Evolutionary conservation across 2,888 invertebrate genomes (phyloP), one percentile per base, ranked within the genome.

Genomic region (Buathra laborator): DNA sequence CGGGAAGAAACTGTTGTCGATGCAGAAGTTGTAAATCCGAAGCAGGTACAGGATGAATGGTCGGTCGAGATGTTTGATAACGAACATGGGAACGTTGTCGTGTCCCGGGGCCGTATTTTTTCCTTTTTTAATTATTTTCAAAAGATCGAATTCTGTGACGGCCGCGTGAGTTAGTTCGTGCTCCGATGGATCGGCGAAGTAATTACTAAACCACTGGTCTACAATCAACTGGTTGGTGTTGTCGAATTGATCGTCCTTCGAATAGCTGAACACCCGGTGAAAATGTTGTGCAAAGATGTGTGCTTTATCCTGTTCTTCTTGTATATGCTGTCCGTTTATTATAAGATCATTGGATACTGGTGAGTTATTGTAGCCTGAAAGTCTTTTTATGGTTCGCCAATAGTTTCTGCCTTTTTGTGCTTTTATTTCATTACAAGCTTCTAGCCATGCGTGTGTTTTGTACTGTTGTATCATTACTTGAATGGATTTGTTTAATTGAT

Each of bases 341-440:
- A 44, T 10, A 2, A 74, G 56, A 12, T 24, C 24, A 24, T 2
- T 24, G 24, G 24, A 24, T 24, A 24, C 24, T 24, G 24, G 24
- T 1, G 24, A 1, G 24, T 24, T 24, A 9, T 70, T 72, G 24
- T 80, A 80, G 14, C 74, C n/a, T n/a, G 68, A 43, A 0, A 81
- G 68, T 19, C 66, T 66, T 75, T 76, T 82, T 7, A 82, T 62
- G 32, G n/a, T 68, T 51, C 66, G 75, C 76, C 70, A 82, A 59
- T 82, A 82, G 16, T 82, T 68, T 56, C 68, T 76, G 29, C 82
- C 82, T 24, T 76, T 51, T 70, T 53, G 43, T 1, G 44, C 44
- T 44, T 44, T 44, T 44, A 44, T 44, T 70, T 76, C 70, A 1
- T 67, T 59, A 16, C 82, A 82, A 2, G 70, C 76, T 53, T 68